phyloP scores from a whole-genome alignment of 37 sponge, comb jelly and placozoan species.

The Axinella damicornis region DNA sequence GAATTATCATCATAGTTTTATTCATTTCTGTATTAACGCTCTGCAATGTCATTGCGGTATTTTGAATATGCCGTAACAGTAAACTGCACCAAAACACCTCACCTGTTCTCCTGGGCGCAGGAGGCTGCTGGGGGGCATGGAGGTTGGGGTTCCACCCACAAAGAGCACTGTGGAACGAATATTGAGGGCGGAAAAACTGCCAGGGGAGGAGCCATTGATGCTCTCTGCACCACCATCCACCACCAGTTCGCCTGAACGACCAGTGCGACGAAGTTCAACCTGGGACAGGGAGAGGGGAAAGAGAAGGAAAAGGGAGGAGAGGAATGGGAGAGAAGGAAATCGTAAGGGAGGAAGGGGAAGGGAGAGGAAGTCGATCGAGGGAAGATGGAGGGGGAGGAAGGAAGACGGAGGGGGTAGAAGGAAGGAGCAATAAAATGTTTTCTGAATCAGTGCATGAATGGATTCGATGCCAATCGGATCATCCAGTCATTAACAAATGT shows the following conservation, averaged over 20 bases:
- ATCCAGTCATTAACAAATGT: no score
- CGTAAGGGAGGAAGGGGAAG: background rate
- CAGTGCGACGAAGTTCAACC: constrained; percentile 29
- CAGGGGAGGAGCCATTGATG: constrained; percentile 33
- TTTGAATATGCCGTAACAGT: no score
- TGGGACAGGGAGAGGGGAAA: background rate
- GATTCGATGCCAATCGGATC: no score
- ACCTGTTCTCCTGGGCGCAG: constrained; percentile 18
- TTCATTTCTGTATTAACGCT: no score
- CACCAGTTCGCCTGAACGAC: constrained; percentile 1
- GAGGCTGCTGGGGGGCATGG: constrained; percentile 8
- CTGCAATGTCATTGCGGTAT: no score
- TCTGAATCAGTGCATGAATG: no score
- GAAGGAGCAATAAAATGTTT: no score
- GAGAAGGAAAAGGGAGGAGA: background rate
- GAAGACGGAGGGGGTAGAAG: no score
- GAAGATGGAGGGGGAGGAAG: background rate
- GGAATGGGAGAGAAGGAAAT: background rate
- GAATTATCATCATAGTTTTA: no score
- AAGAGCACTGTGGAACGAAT: constrained; percentile 30
- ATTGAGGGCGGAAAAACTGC: constrained; percentile 45
- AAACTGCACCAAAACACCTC: no score
- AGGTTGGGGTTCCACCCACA: constrained; percentile 57
- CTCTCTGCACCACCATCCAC: constrained; percentile 25
- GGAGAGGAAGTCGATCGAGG: background rate